These are phyloP conservation scores for Bufo bufo DNA, from an alignment of 2,113 vertebrate genomes.

Conservation along the genomic window DNA sequence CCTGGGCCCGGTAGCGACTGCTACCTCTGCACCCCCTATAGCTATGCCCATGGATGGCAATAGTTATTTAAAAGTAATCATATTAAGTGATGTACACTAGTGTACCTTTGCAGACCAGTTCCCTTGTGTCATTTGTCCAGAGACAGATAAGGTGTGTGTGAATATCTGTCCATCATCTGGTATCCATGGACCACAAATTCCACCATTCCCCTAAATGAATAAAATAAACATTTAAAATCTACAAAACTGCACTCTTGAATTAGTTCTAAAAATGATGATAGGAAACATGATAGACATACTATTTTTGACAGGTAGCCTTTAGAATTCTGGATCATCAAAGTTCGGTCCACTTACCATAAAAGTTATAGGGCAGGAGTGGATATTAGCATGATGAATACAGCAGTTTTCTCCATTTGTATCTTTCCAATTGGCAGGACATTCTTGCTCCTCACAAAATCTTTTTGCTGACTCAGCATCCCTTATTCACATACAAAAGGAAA, in stretches of 20 bases:
- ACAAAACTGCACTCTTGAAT: neutral
- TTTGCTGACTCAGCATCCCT: constrained; percentile 71
- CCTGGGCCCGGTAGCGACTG: too few relatives aligned
- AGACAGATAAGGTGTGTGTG: constrained; percentile 81
- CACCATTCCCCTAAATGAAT: constrained; percentile 69
- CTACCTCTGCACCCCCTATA: too few relatives aligned
- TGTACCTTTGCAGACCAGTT: constrained; percentile 85
- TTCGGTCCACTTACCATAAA: constrained; percentile 74
- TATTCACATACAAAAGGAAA: constrained; percentile 57
- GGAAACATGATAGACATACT: neutral
- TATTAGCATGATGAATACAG: constrained; percentile 84
- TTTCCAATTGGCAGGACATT: constrained; percentile 81
- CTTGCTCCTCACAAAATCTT: constrained; percentile 79
- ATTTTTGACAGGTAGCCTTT: neutral
- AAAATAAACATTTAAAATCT: constrained; percentile 37
- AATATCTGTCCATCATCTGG: constrained; percentile 85
- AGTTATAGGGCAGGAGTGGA: constrained; percentile 84
- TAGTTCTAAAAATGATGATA: neutral
- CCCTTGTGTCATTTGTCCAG: constrained; percentile 80
- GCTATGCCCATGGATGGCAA: too few relatives aligned
- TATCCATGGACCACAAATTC: constrained; percentile 83
- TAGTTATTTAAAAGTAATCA: too few relatives aligned
- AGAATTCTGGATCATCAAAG: neutral
- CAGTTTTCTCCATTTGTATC: constrained; percentile 82
- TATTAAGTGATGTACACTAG: neutral